Percentiles rank a stretch among this genome's conserved stretches.
Evolutionary conservation across 2,888 invertebrate genomes (phyloP).

Genomic region (Augochlorella aurata): DNA sequence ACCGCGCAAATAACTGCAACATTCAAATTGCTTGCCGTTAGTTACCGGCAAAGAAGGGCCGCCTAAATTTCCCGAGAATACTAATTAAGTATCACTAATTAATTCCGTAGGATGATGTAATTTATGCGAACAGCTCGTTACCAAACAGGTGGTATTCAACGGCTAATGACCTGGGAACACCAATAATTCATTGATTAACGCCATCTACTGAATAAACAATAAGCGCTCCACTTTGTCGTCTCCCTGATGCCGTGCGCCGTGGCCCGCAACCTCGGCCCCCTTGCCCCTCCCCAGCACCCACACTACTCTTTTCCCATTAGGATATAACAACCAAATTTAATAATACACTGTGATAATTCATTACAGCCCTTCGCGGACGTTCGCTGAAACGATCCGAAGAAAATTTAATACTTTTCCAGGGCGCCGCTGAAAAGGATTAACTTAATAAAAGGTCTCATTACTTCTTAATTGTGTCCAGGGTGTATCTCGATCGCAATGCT

Average conservation of each 20-base stretch:
- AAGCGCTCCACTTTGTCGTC: slow-evolving; percentile 39
- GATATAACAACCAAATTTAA: slow-evolving; percentile 49
- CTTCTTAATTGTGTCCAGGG: slow-evolving; percentile 31
- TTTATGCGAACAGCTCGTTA: slow-evolving; percentile 66
- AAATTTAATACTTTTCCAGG: slow-evolving; percentile 22
- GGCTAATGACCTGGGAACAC: slow-evolving; percentile 67
- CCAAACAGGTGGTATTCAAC: slow-evolving; percentile 66
- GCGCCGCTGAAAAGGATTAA: slow-evolving; percentile 29
- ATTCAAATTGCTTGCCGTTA: slow-evolving; percentile 28
- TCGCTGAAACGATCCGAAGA: slow-evolving; percentile 2
- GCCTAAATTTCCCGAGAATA: slow-evolving; percentile 54
- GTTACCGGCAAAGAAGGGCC: slow-evolving; percentile 35
- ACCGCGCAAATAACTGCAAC: slow-evolving; percentile 25
- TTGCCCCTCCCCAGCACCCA: too few relatives aligned
- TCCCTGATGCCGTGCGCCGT: neutral
- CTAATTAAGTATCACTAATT: slow-evolving; percentile 62
- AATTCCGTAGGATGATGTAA: slow-evolving; percentile 57
- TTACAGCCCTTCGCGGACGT: slow-evolving; percentile 24
- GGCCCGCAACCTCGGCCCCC: neutral
- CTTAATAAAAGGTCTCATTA: slow-evolving; percentile 37
- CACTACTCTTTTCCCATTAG: slow-evolving; percentile 6
- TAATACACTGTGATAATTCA: slow-evolving; percentile 46
- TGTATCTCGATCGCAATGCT: neutral
- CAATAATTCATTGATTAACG: slow-evolving; percentile 69
- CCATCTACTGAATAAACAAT: slow-evolving; percentile 65